Evolutionary conservation across 2,113 vertebrate species (phyloP), one percentile per base, ranked within the genome.

Genomic region (Heterotis niloticus): DNA sequence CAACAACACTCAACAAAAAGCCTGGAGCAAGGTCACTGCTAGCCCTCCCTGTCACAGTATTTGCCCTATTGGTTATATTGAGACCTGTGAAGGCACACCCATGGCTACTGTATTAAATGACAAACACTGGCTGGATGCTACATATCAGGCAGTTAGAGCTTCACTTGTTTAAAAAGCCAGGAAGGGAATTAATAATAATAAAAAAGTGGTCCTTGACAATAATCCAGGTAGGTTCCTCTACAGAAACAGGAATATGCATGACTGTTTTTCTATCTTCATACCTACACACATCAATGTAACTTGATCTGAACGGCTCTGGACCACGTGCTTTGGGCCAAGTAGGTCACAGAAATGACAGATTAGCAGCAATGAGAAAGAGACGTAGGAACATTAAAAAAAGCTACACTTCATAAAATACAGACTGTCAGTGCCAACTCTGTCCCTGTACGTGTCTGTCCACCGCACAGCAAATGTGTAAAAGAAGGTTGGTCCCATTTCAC

Each of bases 191-290:
- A 87, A 89, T 82, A 87, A 89, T 87, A 90, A 90, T 88, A 88
- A 86, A 89, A 91, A 89, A 69, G 17, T 85, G 86, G 88, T 88
- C 86, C 87, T 84, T 86, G 86, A 88, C 83, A 82, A 83, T 92
- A 91, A 91, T 89, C 90, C 89, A 88, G 87, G 86, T 88, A 83
- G 75, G 78, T 81, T 77, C 76, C 83, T 82, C 85, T 86, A 81
- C 76, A 83, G 87, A 89, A 89, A 90, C 85, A 78, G 80, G 87
- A 90, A 87, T 87, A 86, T 82, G 82, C 85, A 51, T 57, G 83
- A 73, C 64, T 69, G 28, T 59, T 79, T 75, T 66, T 76, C 73
- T 64, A 80, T 78, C 81, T 80, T 81, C 59, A 56, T 83, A 17
- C 4, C 85, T 78, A 68, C 81, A 60, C 62, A 44, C 69, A 78